phyloP scores from a whole-genome alignment of 2,888 invertebrate species.

The Caenorhabditis drosophilae region DNA sequence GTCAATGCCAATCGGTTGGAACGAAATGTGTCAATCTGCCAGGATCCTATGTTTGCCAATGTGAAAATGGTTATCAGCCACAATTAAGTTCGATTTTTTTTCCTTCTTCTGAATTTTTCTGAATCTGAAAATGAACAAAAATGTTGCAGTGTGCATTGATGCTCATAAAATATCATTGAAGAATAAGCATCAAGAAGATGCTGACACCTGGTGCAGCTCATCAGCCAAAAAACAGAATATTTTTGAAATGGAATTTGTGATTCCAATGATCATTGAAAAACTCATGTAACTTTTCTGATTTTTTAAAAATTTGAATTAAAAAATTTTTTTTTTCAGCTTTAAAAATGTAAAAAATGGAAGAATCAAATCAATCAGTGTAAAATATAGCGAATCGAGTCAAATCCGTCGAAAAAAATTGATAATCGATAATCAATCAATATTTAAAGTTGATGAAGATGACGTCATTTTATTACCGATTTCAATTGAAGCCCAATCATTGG shows the following conservation, averaged over 20 bases:
- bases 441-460: conserved; percentile 21
- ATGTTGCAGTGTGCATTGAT: conserved; percentile 28
- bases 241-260: conserved; percentile 39
- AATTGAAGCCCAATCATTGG: conserved; percentile 42
- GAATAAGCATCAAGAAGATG: conserved; percentile 4
- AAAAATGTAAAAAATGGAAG: conserved; percentile 49
- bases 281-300: conserved; percentile 19
- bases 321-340: conserved; percentile 14
- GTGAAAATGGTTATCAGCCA: conserved; percentile 63
- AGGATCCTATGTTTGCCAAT: conserved; percentile 68
- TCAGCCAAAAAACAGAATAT: no score
- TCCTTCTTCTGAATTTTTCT: background rate
- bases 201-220: no score
- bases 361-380: conserved; percentile 37
- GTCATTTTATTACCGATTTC: conserved; percentile 40
- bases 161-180: conserved; percentile 11
- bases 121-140: background rate
- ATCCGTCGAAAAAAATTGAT: conserved; percentile 15
- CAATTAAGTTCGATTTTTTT: conserved; percentile 56
- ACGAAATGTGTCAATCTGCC: conserved; percentile 61
- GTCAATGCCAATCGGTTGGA: conserved; percentile 54
- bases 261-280: conserved; percentile 48
- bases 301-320: conserved; percentile 1
- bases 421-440: conserved; percentile 25
- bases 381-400: conserved; percentile 38